Base-by-base conservation (phyloP, 2,113 vertebrate genomes). In the Chrysemys picta region DNA sequence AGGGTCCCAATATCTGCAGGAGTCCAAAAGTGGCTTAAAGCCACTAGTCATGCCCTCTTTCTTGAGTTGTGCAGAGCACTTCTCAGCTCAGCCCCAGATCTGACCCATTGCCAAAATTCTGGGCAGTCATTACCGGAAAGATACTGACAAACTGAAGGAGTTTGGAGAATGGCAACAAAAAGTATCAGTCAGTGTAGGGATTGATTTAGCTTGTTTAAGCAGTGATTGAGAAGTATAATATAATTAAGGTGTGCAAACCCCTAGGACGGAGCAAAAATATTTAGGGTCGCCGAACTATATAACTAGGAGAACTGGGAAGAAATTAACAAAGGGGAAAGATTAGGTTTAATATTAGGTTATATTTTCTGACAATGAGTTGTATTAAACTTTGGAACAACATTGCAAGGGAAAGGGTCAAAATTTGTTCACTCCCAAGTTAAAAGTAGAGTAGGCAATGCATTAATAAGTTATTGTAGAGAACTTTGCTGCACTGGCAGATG, bases 161-260 rank as follows among this genome's bases (percentile, higher is more conserved):
- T 85, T 85, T 89, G 56, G 85, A 54, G 54, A 89, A 93, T 94
- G 92, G 80, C 75, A 93, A 89, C 87, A 81, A 50, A 94, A 90
- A 93, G 89, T 88, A 65, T n/a, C 5, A 62, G 42, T 25, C 72
- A 12, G 91, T 93, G 53, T 87, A 93, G 53, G 84, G 56, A 94
- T 88, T 91, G 87, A 69, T 88, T 89, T 89, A 59, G 49, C 49
- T 97, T 96, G 94, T 82, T 91, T 86, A 45, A 90, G 56, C 91
- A 94, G 86, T 80, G 91, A 94, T 82, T 94, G 93, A 92, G 90
- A 93, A 96, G 49, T 79, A 94, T 53, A 45, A 87, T 80, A 62
- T 91, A 90, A 87, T 88, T 85, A 72, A 91, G 91, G 82, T 91
- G 11, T 84, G 52, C 85, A 62, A 95, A 79, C 47, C 47, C 76